Evolutionary conservation across 35 echinoderm and acorn worm species (phyloP), one percentile per base, ranked within the genome.

Genomic region (Ptychodera flava): DNA sequence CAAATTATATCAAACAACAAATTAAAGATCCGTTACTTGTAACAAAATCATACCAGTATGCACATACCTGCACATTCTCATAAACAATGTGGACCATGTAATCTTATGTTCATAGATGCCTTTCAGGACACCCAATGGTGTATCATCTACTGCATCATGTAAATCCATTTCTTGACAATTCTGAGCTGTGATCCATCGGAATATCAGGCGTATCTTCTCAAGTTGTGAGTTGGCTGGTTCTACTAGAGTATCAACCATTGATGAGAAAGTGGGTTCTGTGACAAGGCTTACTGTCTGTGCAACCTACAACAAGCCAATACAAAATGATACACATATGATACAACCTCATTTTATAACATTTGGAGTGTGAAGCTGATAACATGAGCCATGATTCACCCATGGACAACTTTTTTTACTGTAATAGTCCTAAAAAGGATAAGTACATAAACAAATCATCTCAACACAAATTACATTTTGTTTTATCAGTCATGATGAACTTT

Each of bases 141-240:
- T 99, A 52, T 99, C 96, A 90, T 97, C 95, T 15, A 99, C 89
- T 31, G 91, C 93, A 78, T 99, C 96, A 87, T 88, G 91, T 28
- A 99, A 81, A 80, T 99, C 93, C 96, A 99, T 99, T 64, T 99
- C 92, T 1, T 99, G 92, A 87, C 96, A 99, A 83, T 99, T 99
- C 85, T 99, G 96, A 0, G 96, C 96, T 0, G 96, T 99, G 32
- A 99, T 92, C 96, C 96, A 99, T 28, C 96, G 90, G 79, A 92
- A 99, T 80, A 94, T 82, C 29, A 99, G 81, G 22, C 96, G 93
- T 33, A 89, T 92, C 84, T 94, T 99, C 90, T 94, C 90, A 0
- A 99, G 79, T 85, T 99, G 92, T n/a, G 81, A 90, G 30, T 37
- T 92, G 15, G 84, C 96, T 52, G 94, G 92, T 28, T 85, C 83